These are phyloP conservation scores for Linnaemya vulpina DNA, from an alignment of 2,888 invertebrate genomes.

Conservation along the genomic window DNA sequence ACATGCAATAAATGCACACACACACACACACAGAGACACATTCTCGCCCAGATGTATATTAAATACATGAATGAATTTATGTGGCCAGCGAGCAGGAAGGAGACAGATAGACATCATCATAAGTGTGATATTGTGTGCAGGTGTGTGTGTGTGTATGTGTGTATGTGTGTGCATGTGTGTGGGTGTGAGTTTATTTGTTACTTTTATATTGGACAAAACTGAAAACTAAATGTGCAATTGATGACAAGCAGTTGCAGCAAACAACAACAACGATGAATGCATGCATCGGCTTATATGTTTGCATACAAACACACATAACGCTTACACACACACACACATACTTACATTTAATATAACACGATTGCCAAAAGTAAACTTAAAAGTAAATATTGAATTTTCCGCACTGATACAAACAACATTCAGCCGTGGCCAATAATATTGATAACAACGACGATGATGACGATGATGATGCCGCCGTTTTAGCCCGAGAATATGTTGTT, in stretches of 20 bases:
- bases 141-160: background rate
- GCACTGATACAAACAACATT: conserved; percentile 45
- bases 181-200: conserved; percentile 25
- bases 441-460: conserved; percentile 20
- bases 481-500: conserved; percentile 15
- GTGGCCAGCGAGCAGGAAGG: background rate
- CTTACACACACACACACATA: background rate
- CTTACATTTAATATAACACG: conserved; percentile 12
- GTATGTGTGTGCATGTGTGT: too few relatives aligned
- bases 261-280: conserved; percentile 31
- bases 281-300: conserved; percentile 6
- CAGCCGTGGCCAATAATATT: conserved; percentile 47
- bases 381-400: conserved; percentile 69
- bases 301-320: too few relatives aligned
- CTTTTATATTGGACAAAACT: conserved; percentile 63
- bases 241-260: conserved; percentile 68
- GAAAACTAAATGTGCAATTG: conserved; percentile 72
- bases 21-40: conserved; percentile 3
- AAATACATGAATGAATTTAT: conserved; percentile 47
- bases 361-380: conserved; percentile 68
- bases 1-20: background rate
- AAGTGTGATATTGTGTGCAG: background rate
- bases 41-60: conserved; percentile 23
- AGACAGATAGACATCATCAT: background rate
- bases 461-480: conserved; percentile 19